Conservation (phyloP, 1,140 invertebrate genomes). For the Ganaspis sp. region DNA sequence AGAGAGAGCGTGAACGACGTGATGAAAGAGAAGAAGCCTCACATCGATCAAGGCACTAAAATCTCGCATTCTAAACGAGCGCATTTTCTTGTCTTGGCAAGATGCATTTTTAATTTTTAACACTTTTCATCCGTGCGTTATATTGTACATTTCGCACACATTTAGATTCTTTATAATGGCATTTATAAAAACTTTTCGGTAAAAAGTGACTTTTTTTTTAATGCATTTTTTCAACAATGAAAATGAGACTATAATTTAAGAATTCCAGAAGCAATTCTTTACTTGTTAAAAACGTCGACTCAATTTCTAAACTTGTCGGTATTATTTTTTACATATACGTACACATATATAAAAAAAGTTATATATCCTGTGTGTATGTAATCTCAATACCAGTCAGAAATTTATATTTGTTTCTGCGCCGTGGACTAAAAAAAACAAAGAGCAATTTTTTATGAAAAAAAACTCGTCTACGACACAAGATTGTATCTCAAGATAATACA, state of each 20-base stretch:
- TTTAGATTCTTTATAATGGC: not conserved
- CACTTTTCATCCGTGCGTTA: not conserved
- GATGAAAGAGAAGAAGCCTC: conserved; percentile 80
- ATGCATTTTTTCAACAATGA: not conserved
- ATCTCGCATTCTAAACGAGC: not conserved
- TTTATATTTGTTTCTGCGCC: not conserved
- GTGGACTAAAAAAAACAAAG: not conserved
- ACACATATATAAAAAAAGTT: not conserved
- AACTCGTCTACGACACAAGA: conserved; percentile 52
- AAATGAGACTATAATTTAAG: not conserved
- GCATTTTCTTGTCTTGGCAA: conserved; percentile 30
- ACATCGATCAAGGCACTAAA: conserved; percentile 84
- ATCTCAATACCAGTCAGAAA: conserved; percentile 28
- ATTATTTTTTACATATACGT: not conserved
- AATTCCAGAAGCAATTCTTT: not conserved
- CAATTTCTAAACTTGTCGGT: not conserved
- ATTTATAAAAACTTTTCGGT: conserved; percentile 4
- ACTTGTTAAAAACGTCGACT: not conserved
- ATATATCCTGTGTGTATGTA: conserved; percentile 19
- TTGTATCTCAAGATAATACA: conserved; percentile 70
- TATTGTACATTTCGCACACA: not conserved
- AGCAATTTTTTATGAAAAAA: conserved; percentile 31
- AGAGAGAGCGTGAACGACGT: conserved; percentile 80
- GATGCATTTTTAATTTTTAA: not conserved
- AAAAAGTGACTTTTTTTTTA: conserved; percentile 7